Evolutionary conservation across 2,888 invertebrate genomes (phyloP).

Genomic region (Sympetrum striolatum): DNA sequence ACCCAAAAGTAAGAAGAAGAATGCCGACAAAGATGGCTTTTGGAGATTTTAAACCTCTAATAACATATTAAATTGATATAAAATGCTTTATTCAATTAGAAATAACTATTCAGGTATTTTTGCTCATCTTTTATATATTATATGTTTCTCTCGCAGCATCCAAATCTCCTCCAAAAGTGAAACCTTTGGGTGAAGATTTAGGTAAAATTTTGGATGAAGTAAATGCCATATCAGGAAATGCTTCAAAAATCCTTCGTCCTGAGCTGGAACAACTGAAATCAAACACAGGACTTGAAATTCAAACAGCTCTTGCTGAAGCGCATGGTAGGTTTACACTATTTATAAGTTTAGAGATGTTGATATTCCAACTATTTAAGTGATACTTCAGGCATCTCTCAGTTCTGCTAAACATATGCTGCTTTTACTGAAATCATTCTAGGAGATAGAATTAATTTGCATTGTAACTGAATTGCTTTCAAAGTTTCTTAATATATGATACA

Average conservation of each 20-base stretch:
- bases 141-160: neutral
- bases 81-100: neutral
- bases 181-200: neutral
- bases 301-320: conserved; percentile 21
- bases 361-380: too few species aligned
- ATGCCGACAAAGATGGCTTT: too few species aligned
- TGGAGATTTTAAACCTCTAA: too few species aligned
- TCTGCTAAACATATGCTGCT: neutral
- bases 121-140: neutral
- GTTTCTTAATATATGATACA: too few species aligned
- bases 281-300: conserved; percentile 8
- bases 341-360: too few species aligned
- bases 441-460: neutral
- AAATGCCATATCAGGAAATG: conserved; percentile 24
- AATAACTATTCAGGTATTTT: neutral
- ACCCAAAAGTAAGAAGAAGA: too few species aligned
- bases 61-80: neutral
- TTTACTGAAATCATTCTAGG: neutral
- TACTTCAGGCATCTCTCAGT: neutral
- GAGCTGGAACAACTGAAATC: conserved; percentile 14
- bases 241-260: neutral
- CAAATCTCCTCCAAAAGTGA: conserved; percentile 7
- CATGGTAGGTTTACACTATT: conserved; percentile 8
- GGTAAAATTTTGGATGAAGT: conserved; percentile 9
- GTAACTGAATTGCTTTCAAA: neutral